Base-by-base conservation (phyloP, 2,797 vertebrate species). In the Myoxocephalus aenaeus region DNA sequence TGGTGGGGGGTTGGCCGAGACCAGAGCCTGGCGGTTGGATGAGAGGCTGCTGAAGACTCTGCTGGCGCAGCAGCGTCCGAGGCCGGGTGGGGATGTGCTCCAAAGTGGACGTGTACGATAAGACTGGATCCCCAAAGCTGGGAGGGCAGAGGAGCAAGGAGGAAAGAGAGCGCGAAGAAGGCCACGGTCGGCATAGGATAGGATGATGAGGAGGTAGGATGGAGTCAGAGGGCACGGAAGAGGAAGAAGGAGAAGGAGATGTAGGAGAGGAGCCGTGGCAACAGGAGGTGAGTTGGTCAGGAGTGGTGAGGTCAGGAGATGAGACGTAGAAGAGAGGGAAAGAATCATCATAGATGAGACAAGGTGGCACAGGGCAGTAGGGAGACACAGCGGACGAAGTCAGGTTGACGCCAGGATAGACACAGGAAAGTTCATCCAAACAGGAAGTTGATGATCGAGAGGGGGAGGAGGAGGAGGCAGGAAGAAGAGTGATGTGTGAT, bases 1-100 rank as follows among this genome's bases (percentile, higher is more conserved):
- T 99, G 92, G 97, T 96, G 85, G 98, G 97, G 68, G 96, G 97
- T 79, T 93, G 87, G 79, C 94, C 93, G 58, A 96, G 95, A 92
- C 92, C 94, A 54, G 91, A 89, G 73, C 90, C 90, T 5, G 94
- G 87, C 15, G 96, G 96, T 80, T 97, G 97, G 94, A 96, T 96
- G 87, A 99, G 96, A 65, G 98, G 97, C 93, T 99, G 97, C 93
- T 99, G 97, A 69, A 98, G 97, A 71, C 97, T 99, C 93, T 99
- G 98, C 92, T 99, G 98, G 92, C 98, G 97, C 78, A 97, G 91
- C 89, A 99, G 95, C 8, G 97, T 99, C 93, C 96, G 95, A 66
- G 97, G 97, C 86, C 98, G 96, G 86, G 96, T 93, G 80, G 97
- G 96, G 89, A 98, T 95, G 95, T 97, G 96, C 87, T 99, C 98